Base-by-base conservation (phyloP, 2,113 vertebrate species). In the Azemiops feae region DNA sequence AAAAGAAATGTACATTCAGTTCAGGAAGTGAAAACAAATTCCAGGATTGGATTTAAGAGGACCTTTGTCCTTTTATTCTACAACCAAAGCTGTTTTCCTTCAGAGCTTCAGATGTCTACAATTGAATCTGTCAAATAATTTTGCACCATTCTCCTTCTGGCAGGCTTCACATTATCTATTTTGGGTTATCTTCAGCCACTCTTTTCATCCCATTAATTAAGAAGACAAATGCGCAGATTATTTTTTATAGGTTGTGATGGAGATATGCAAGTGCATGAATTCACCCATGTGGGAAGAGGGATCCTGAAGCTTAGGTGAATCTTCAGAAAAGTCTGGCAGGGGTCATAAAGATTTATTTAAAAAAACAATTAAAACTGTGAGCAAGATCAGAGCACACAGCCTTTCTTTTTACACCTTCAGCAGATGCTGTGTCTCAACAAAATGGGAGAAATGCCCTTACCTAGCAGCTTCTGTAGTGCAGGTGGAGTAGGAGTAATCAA, bases 391-490 rank as follows among this genome's bases (percentile, higher is more conserved):
- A 30, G 27, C 86, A n/a, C 30, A 23, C 6, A 2, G 7, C 87
- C 14, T 52, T 5, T 3, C 5, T 39, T 27, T 27, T 39, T 43
- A 27, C 1, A 57, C 34, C 39, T 60, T 18, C 55, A 25, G 16
- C 88, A 89, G 23, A 81, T 81, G 74, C 34, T 81, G 1, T 7
- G 18, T 12, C 39, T n/a, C 53, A 34, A 53, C 1, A 25, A 7
- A 16, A 74, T 1, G 30, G 23, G 14, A 18, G 12, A 0, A 69
- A 1, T 2, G 6, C 89, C 5, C 97, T 98, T 96, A 99, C 99
- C 99, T 95, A 99, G 98, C 96, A 99, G 98, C 96, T 99, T 98
- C 97, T 99, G 99, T 96, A 99, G 98, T 94, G 98, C 99, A 20
- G 98, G 99, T 0, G 99, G 99, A 95, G 98, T 98, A 11, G 98